Evolutionary conservation across 2,113 vertebrate genomes (phyloP), one percentile per base, ranked within the genome.

Genomic region (Scophthalmus maximus): DNA sequence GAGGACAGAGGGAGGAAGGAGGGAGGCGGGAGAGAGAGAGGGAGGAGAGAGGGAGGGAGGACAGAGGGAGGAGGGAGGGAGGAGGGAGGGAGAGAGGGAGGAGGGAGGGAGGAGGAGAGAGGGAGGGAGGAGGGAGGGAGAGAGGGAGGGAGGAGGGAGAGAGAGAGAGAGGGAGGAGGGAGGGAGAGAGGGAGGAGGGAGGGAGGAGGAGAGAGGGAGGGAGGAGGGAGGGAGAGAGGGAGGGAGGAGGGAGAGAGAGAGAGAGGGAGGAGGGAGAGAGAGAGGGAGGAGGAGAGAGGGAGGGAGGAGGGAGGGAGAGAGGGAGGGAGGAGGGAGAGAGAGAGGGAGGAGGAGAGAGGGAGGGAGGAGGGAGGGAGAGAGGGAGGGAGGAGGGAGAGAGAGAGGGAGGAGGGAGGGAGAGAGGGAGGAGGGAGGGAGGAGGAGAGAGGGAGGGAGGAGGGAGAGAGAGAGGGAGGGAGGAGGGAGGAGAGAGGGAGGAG

Each of bases 151-250:
- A n/a, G n/a, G n/a, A n/a, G n/a, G n/a, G n/a, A n/a, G n/a, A n/a
- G n/a, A n/a, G n/a, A n/a, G n/a, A n/a, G n/a, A n/a, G n/a, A n/a
- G n/a, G n/a, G n/a, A n/a, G n/a, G n/a, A n/a, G 22, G 34, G 53
- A 68, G 26, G 50, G 38, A 63, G 46, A n/a, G n/a, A n/a, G n/a
- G n/a, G 61, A 27, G 69, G 27, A 50, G 44, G 73, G 42, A 20
- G 42, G 3, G 32, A 34, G 32, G 9, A 9, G 9, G 26, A 44
- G 20, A 46, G 25, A 25, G 32, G 4, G 20, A 32, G 15, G 4
- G 20, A 32, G 40, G 46, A 71, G 58, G 60, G 20, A 49, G 14
- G 32, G n/a, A 42, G 34, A 5, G 17, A 7, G 20, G 27, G 42
- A 52, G 44, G 38, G n/a, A n/a, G n/a, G n/a, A n/a, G n/a, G n/a